Conservation (phyloP, 2,888 invertebrate genomes). For the Nipponacmea schrenckii region DNA sequence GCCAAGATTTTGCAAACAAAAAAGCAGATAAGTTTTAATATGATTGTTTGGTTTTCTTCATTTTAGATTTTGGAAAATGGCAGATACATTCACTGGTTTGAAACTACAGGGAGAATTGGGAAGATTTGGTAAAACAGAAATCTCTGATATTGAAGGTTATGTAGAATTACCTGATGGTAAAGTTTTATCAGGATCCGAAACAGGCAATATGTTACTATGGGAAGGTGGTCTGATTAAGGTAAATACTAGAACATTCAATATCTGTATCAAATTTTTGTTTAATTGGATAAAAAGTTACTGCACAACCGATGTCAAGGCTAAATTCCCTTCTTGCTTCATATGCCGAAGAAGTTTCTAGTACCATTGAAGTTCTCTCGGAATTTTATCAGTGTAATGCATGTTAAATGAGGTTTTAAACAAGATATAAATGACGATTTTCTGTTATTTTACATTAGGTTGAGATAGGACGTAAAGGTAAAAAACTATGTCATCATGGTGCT, state of each 20-base stretch:
- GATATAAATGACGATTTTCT: too few relatives aligned
- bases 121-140: constrained; percentile 90
- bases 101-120: constrained; percentile 90
- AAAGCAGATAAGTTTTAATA: neutral
- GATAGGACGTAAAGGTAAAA: constrained; percentile 69
- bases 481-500: constrained; percentile 80
- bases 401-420: too few relatives aligned
- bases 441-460: constrained; percentile 33
- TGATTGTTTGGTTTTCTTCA: neutral
- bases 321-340: too few relatives aligned
- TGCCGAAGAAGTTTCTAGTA: too few relatives aligned
- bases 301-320: too few relatives aligned
- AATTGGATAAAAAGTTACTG: too few relatives aligned
- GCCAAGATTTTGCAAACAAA: neutral
- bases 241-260: neutral
- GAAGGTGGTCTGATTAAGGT: constrained; percentile 88
- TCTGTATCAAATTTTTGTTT: too few relatives aligned
- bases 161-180: constrained; percentile 90
- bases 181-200: constrained; percentile 87
- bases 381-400: too few relatives aligned
- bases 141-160: constrained; percentile 86
- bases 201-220: constrained; percentile 94
- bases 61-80: constrained; percentile 93
- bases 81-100: constrained; percentile 87
- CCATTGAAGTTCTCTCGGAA: too few relatives aligned